These are phyloP conservation scores for Premnoplex brunnescens DNA, from an alignment of 2,797 vertebrate genomes.

Conservation along the genomic window DNA sequence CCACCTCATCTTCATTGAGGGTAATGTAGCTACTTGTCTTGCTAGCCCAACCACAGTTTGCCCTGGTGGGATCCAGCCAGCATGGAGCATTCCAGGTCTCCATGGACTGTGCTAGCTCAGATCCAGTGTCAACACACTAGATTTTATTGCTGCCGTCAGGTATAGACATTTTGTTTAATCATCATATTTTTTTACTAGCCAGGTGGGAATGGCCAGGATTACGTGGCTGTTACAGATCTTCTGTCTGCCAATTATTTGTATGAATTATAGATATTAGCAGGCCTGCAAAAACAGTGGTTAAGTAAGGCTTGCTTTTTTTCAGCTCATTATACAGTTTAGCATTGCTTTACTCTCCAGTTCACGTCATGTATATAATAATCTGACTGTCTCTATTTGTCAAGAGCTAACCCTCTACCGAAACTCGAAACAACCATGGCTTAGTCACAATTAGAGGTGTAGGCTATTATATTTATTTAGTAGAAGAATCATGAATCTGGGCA, in stretches of 20 bases:
- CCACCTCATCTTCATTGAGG: background rate
- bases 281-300: background rate
- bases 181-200: background rate
- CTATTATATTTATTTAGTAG: background rate
- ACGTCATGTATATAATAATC: background rate
- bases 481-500: background rate
- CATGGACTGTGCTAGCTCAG: background rate
- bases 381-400: background rate
- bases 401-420: background rate
- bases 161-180: background rate
- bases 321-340: slow-evolving; percentile 10
- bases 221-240: background rate
- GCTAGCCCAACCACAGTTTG: background rate
- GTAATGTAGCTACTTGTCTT: background rate
- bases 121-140: background rate
- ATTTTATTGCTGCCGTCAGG: background rate
- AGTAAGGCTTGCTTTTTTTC: slow-evolving; percentile 1
- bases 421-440: background rate
- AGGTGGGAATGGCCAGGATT: slow-evolving; percentile 16
- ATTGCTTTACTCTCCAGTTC: background rate
- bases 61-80: background rate
- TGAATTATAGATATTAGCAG: slow-evolving; percentile 16
- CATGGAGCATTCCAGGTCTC: background rate
- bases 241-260: slow-evolving; percentile 22
- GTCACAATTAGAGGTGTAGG: background rate